A percentile compares a stretch with the other conserved stretches of the same genome.
phyloP scores from a whole-genome alignment of 1,140 invertebrate species.

The Chymomyza costata region DNA sequence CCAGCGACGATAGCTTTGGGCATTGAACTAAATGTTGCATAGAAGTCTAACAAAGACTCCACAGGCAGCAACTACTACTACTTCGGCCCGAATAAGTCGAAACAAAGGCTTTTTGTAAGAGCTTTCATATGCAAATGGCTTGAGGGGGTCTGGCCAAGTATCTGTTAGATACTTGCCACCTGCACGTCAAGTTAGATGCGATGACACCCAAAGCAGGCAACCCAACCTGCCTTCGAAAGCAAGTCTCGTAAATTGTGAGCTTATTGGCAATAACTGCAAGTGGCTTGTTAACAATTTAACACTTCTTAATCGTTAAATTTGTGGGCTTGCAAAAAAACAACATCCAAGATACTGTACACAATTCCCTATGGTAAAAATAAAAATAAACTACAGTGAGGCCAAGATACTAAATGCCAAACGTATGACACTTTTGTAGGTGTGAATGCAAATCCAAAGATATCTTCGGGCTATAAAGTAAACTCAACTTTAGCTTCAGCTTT shows the following conservation, averaged over 20 bases:
- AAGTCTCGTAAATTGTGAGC: conserved; percentile 74
- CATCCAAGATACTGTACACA: too few relatives aligned
- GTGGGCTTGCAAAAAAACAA: conserved; percentile 39
- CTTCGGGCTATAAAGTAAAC: conserved; percentile 26
- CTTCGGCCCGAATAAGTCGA: conserved; percentile 10
- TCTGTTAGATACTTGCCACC: neutral
- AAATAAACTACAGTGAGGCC: conserved; percentile 1
- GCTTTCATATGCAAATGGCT: conserved; percentile 50
- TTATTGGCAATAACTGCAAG: conserved; percentile 75
- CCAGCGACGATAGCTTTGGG: conserved; percentile 19
- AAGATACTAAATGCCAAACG: conserved; percentile 60
- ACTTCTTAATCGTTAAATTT: conserved; percentile 76
- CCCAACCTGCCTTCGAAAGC: conserved; percentile 4
- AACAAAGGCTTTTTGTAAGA: conserved; percentile 9
- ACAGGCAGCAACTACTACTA: conserved; percentile 2
- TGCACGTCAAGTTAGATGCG: too few relatives aligned
- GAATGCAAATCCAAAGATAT: conserved; percentile 54
- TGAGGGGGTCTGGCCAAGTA: conserved; percentile 24
- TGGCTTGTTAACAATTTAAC: conserved; percentile 76
- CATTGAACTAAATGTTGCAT: conserved; percentile 17
- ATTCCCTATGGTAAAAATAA: too few relatives aligned
- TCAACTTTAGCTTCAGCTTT: neutral
- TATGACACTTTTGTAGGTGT: conserved; percentile 74
- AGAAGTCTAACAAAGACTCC: conserved; percentile 8
- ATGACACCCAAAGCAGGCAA: neutral